Evolutionary conservation across 2,888 invertebrate species (phyloP), one percentile per base, ranked within the genome.

Genomic region (Incurvaria masculella): DNA sequence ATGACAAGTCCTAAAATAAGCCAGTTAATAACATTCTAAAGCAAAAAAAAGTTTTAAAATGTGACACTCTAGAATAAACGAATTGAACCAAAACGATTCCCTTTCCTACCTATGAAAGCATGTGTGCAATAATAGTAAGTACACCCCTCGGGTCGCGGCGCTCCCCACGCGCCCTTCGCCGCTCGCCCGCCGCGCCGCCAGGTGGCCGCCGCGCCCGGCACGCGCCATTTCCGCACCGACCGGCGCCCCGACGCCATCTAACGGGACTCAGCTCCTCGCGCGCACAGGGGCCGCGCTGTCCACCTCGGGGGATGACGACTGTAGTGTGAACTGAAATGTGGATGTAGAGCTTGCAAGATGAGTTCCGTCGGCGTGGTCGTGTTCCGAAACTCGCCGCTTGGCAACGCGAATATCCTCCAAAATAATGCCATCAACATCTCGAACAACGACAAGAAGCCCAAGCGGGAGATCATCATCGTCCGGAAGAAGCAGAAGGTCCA

Each of bases 331-430:
- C 52, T 62, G 69, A 69, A 65, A 74, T 76, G 76, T 69, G 61
- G 70, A 70, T 61, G 57, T 49, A 46, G 53, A 39, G 54, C 51
- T n/a, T n/a, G n/a, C 61, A 66, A 69, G 69, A 81, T 80, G 81
- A 80, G 79, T 62, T 78, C 82, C 54, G 72, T 83, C 57, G 80
- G 81, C 63, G 80, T 82, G 53, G 81, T 82, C 53, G 79, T 81
- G 61, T 80, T 79, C 70, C 81, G 82, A 69, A 81, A 81, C 69
- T 78, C 81, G 56, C 72, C 78, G 55, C 71, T 80, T 58, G 71
- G 71, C 62, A 82, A 82, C 62, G 65, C 81, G 72, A 84, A 84
- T 79, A 81, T 86, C 71, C 80, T 85, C 56, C 84, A 85, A 61
- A 83, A 81, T 75, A 82, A 81, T 73, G 67, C 75, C 61, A 65